A percentile compares a stretch with the other conserved stretches of the same genome.
Conservation (phyloP, 1,140 invertebrate species). For the Aphelenchoides fujianensis region DNA sequence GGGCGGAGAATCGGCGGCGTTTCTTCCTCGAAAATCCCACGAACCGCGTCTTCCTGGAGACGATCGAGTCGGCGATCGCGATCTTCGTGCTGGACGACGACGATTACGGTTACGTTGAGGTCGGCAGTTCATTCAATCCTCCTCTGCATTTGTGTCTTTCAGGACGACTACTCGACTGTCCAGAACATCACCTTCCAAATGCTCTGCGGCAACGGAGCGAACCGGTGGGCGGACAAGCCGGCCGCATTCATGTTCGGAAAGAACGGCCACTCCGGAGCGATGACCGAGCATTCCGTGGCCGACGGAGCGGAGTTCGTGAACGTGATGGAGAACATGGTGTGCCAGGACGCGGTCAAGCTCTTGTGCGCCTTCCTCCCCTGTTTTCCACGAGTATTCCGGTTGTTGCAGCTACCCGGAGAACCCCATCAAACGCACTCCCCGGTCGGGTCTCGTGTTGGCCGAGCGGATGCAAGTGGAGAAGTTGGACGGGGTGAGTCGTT, state of each 20-base stretch:
- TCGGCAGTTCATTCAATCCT: background rate
- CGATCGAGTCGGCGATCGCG: slow-evolving; percentile 47
- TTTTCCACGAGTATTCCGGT: too few species aligned
- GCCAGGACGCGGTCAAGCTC: slow-evolving; percentile 33
- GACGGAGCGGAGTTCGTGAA: slow-evolving; percentile 58
- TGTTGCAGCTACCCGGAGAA: slow-evolving; percentile 5
- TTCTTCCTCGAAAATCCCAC: slow-evolving; percentile 45
- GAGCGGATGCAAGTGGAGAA: slow-evolving; percentile 34
- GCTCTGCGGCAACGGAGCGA: slow-evolving; percentile 88
- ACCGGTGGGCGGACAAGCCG: slow-evolving; percentile 91
- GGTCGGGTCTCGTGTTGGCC: slow-evolving; percentile 7
- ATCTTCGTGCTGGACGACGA: slow-evolving; percentile 44
- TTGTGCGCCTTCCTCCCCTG: background rate
- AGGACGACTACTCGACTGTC: background rate
- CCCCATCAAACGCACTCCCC: slow-evolving; percentile 30
- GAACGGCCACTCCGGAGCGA: slow-evolving; percentile 72
- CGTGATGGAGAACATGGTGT: slow-evolving; percentile 40
- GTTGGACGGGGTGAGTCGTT: background rate
- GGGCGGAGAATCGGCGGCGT: slow-evolving; percentile 43
- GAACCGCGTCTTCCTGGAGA: slow-evolving; percentile 40
- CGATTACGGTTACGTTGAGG: slow-evolving; percentile 39
- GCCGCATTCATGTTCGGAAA: slow-evolving; percentile 92
- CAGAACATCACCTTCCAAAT: slow-evolving; percentile 62
- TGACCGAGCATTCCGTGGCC: slow-evolving; percentile 80
- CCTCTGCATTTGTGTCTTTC: too few species aligned